Evolutionary conservation across 2,797 vertebrate species (phyloP).

Genomic region (Psittacula derbiana): DNA sequence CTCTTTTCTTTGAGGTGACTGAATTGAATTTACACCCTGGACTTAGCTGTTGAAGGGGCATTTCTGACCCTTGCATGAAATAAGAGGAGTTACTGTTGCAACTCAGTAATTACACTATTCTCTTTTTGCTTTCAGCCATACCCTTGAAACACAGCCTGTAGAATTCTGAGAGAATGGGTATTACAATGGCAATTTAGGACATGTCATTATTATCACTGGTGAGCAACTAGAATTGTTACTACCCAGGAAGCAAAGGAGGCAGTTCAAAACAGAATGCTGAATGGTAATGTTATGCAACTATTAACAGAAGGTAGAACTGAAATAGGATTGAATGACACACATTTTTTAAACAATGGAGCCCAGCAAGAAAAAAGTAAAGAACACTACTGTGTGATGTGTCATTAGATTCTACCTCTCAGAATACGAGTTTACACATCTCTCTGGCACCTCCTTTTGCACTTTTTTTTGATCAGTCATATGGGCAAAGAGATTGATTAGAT

Average conservation of each 20-base stretch:
- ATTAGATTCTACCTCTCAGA: not conserved
- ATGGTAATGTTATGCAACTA: not conserved
- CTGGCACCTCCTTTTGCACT: not conserved
- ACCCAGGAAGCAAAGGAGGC: not conserved
- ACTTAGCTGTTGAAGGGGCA: not conserved
- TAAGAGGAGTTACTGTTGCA: not conserved
- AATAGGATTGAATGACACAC: not conserved
- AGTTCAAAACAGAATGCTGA: not conserved
- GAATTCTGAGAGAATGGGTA: not conserved
- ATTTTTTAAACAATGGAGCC: not conserved
- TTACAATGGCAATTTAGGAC: not conserved
- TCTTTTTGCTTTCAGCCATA: not conserved
- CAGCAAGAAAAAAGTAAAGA: not conserved
- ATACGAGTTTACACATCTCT: not conserved
- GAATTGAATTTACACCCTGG: not conserved
- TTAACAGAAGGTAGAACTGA: not conserved
- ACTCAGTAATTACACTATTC: not conserved
- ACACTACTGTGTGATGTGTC: not conserved
- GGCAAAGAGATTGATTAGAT: constrained; percentile 4
- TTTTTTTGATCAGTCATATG: not conserved
- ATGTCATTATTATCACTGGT: not conserved
- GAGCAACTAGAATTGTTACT: not conserved
- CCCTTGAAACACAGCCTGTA: not conserved
- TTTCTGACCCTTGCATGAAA: not conserved
- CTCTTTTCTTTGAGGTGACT: not conserved